Base-by-base conservation (phyloP, 2,797 vertebrate species). In the Malurus leucopterus region DNA sequence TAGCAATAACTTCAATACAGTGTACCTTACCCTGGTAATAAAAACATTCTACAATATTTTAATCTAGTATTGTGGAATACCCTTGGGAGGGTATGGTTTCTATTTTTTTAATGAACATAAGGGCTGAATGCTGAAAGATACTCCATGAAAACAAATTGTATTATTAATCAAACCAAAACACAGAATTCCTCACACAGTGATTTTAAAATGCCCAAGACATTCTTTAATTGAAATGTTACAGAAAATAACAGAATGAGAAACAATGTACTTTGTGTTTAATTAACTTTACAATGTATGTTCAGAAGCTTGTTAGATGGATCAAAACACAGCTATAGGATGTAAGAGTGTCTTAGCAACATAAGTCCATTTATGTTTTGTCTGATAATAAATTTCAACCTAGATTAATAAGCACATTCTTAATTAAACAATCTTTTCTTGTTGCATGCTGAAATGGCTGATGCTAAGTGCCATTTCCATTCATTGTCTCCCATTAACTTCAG, bases 141-240 rank as follows among this genome's bases (percentile, higher is more conserved):
- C 22, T 82, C 46, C 36, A 68, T 71, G 83, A 85, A 85, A 93
- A 77, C 58, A 81, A 85, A 85, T 72, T 83, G 30, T 89, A 53
- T 78, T 90, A 87, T 89, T 95, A 93, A 91, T 89, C 82, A 94
- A 93, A 79, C 20, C 29, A 64, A 90, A 80, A 20, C 65, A 75
- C 6, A 51, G 46, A 61, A 47, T 90, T 91, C 36, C 85, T 54
- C 62, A 77, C 47, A 16, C 20, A 47, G 91, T 75, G 73, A 29
- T 68, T 93, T 93, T 80, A 62, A 93, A 87, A 79, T 85, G 43
- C 84, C 75, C 87, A 71, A 85, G 91, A 89, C 53, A 36, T 47
- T 71, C 30, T 89, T 91, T 80, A 94, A 91, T 84, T 86, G 77
- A 90, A 93, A 74, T 93, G 72, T 74, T 87, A 80, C 62, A 83